Evolutionary conservation across 92 coral and sea anemone species (phyloP).

Genomic region (Palythoa heliodiscus): DNA sequence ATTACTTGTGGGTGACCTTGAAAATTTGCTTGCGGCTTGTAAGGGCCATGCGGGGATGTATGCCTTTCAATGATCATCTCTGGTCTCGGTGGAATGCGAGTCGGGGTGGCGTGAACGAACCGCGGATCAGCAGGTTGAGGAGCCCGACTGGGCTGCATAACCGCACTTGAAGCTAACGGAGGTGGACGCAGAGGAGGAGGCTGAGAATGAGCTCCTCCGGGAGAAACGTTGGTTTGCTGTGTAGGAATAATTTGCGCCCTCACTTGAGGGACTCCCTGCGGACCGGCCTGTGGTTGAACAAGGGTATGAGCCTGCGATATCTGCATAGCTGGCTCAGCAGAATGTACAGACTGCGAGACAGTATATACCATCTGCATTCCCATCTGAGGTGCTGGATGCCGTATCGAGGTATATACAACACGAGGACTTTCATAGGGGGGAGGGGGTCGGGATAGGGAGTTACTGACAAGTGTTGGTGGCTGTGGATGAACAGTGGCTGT

Average conservation of each 20-base stretch:
- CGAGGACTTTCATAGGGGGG: slow-evolving; percentile 39
- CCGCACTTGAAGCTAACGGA: neutral
- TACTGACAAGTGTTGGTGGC: slow-evolving; percentile 60
- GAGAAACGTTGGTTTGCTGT: slow-evolving; percentile 12
- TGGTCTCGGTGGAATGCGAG: slow-evolving; percentile 32
- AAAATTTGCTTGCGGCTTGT: slow-evolving; percentile 12
- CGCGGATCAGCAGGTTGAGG: slow-evolving; percentile 27
- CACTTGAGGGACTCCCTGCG: slow-evolving; percentile 13
- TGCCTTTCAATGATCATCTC: slow-evolving; percentile 23
- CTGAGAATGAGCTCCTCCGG: slow-evolving; percentile 27
- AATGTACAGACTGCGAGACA: slow-evolving; percentile 6
- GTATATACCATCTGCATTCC: slow-evolving; percentile 35
- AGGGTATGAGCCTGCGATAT: slow-evolving; percentile 25
- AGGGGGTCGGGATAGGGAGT: slow-evolving; percentile 42
- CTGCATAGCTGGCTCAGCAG: slow-evolving; percentile 25
- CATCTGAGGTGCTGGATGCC: slow-evolving; percentile 30
- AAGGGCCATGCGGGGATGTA: slow-evolving; percentile 27
- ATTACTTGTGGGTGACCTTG: slow-evolving; percentile 18
- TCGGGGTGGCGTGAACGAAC: slow-evolving; percentile 25
- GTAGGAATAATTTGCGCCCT: slow-evolving; percentile 21
- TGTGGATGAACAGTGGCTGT: slow-evolving; percentile 96
- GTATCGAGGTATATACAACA: slow-evolving; percentile 8
- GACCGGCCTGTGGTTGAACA: slow-evolving; percentile 16
- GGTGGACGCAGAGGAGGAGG: slow-evolving; percentile 19
- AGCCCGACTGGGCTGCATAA: slow-evolving; percentile 28